These are phyloP conservation scores for Dynastes grantii DNA, from an alignment of 2,888 invertebrate species.

Conservation along the genomic window DNA sequence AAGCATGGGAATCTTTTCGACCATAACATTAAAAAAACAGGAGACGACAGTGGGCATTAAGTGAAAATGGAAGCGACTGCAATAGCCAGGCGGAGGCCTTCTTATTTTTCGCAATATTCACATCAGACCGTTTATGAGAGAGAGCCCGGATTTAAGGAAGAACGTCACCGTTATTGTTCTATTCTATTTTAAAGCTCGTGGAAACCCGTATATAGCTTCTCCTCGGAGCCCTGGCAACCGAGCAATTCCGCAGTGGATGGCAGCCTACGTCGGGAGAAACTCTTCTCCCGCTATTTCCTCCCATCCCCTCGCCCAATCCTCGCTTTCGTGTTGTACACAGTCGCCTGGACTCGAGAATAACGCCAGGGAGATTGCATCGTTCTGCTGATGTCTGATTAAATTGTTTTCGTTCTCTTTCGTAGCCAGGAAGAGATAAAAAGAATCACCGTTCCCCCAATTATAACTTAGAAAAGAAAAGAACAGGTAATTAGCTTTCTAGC, in stretches of 20 bases:
- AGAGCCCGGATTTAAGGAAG: slow-evolving; percentile 52
- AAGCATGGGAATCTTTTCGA: neutral
- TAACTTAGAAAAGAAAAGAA: neutral
- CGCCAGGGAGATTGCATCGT: slow-evolving; percentile 64
- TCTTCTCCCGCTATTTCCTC: slow-evolving; percentile 44
- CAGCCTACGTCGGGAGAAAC: slow-evolving; percentile 48
- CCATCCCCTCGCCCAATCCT: no score
- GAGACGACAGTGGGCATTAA: slow-evolving; percentile 39
- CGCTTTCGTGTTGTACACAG: no score
- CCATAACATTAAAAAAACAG: slow-evolving; percentile 22
- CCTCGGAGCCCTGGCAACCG: slow-evolving; percentile 60
- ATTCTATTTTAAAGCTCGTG: slow-evolving; percentile 61
- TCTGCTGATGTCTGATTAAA: slow-evolving; percentile 66
- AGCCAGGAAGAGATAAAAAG: slow-evolving; percentile 33
- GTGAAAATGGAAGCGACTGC: slow-evolving; percentile 46
- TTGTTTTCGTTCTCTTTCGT: slow-evolving; percentile 62
- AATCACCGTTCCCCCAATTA: slow-evolving; percentile 47
- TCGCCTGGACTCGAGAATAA: slow-evolving; percentile 60
- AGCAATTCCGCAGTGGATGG: slow-evolving; percentile 33
- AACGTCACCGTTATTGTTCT: slow-evolving; percentile 59
- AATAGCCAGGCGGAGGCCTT: slow-evolving; percentile 37
- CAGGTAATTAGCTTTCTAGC: slow-evolving; percentile 30
- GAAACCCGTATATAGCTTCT: slow-evolving; percentile 56
- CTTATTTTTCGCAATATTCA: slow-evolving; percentile 57
- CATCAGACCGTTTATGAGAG: slow-evolving; percentile 49